Base-by-base conservation (phyloP, 2,797 vertebrate species). In the Sphenodon punctatus region DNA sequence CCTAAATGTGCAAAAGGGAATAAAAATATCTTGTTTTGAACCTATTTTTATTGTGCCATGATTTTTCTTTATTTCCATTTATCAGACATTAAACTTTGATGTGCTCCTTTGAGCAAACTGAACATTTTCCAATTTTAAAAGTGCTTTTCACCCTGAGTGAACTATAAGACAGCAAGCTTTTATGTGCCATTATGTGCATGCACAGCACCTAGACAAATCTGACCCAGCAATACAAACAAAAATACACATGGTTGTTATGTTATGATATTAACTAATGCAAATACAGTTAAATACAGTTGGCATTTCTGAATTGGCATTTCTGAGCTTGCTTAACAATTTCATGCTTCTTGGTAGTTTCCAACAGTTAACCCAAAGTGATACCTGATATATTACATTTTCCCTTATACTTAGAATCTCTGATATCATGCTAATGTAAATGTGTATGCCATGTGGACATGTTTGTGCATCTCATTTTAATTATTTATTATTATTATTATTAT, bases 271-370 rank as follows among this genome's bases (percentile, higher is more conserved):
- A n/a, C n/a, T n/a, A n/a, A n/a, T n/a, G n/a, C n/a, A 46, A 56
- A 6, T 48, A 46, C 70, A 65, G 88, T 25, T 51, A 23, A 30
- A 25, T 3, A 5, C 7, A 25, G 48, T 61, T 90, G 46, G 74
- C 38, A 23, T 86, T 81, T 86, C 55, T 75, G 58, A 83, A 60
- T 49, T 72, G 51, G 66, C 88, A 56, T 39, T 65, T 71, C 11
- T 34, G 14, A n/a, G 84, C 56, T 30, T 77, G 32, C 53, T 38
- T n/a, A 76, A 41, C 19, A 81, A 32, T 75, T 75, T 38, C 56
- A 48, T 16, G 25, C 5, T 30, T 88, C 86, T 75, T 60, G 34
- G 34, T 34, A 70, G 78, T 69, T 84, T 42, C 64, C 45, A 55
- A 78, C 73, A 69, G 65, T 67, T 75, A 85, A 41, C 61, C 34